These are phyloP conservation scores for Stenurella melanura DNA, from an alignment of 2,888 invertebrate species.

Conservation along the genomic window DNA sequence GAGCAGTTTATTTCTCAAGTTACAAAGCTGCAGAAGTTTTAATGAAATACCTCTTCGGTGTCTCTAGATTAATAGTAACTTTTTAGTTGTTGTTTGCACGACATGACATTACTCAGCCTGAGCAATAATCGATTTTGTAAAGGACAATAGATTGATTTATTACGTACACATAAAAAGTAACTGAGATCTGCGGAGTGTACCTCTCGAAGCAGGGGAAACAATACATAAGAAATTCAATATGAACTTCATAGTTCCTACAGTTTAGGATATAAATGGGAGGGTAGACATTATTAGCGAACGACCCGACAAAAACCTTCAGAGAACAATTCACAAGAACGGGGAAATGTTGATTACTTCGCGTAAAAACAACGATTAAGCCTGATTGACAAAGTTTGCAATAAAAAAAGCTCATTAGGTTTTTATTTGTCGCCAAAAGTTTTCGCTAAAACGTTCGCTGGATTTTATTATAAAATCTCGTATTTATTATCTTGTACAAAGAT, in stretches of 20 bases:
- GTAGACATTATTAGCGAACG: conserved; percentile 35
- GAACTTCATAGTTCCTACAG: conserved; percentile 27
- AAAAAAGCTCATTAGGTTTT: conserved; percentile 36
- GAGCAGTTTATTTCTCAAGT: too few species aligned
- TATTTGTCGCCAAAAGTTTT: conserved; percentile 33
- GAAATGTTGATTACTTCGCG: conserved; percentile 38
- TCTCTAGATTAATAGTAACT: conserved; percentile 2
- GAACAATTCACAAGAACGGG: conserved; percentile 35
- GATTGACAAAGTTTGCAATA: conserved; percentile 40
- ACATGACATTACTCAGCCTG: conserved; percentile 4
- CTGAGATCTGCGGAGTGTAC: conserved; percentile 28
- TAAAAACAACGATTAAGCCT: conserved; percentile 41
- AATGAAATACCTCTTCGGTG: neutral
- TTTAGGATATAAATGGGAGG: conserved; percentile 37
- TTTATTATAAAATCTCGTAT: conserved; percentile 32
- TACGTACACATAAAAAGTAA: conserved; percentile 12
- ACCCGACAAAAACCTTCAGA: conserved; percentile 27
- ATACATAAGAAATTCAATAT: conserved; percentile 38
- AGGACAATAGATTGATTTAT: conserved; percentile 30
- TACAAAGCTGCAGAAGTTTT: neutral
- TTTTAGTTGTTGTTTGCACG: conserved; percentile 16
- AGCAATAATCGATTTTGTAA: conserved; percentile 10
- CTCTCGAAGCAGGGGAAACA: conserved; percentile 24
- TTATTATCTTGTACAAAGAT: conserved; percentile 16
- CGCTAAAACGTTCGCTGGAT: conserved; percentile 14